phyloP scores from a whole-genome alignment of 1,140 invertebrate genomes.

The Telenomus remus region DNA sequence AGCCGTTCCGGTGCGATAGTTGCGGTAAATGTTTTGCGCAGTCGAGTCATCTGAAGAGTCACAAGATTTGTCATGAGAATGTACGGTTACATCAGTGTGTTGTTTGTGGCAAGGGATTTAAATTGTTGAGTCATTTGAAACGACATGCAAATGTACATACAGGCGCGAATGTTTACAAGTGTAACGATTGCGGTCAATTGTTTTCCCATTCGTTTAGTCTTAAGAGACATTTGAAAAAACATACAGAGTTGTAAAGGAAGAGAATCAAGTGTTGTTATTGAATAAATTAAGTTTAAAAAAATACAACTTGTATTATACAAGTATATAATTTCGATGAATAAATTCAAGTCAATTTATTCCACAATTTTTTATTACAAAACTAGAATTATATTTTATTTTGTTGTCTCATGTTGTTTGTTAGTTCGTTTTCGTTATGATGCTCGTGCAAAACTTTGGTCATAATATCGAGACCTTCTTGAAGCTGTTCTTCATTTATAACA shows the following conservation, averaged over 20 bases:
- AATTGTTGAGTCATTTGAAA: conserved; percentile 71
- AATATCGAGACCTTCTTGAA: conserved; percentile 80
- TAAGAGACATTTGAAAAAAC: conserved; percentile 72
- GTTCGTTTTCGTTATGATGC: conserved; percentile 41
- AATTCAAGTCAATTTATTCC: too few species aligned
- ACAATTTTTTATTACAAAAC: too few species aligned
- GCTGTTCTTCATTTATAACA: conserved; percentile 79
- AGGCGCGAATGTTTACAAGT: conserved; percentile 71
- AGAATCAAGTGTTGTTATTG: too few species aligned
- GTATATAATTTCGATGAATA: too few species aligned
- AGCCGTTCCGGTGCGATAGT: conserved; percentile 74
- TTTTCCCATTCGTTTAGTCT: conserved; percentile 74
- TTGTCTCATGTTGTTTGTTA: not conserved
- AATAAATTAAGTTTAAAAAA: too few species aligned
- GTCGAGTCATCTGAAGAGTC: conserved; percentile 71
- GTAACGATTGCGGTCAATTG: conserved; percentile 71
- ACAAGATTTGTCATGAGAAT: conserved; percentile 69
- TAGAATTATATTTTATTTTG: not conserved
- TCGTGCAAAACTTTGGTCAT: conserved; percentile 33
- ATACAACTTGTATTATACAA: too few species aligned
- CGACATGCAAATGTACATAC: conserved; percentile 69
- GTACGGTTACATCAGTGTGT: conserved; percentile 68
- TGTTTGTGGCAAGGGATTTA: conserved; percentile 73
- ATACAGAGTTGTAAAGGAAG: conserved; percentile 46
- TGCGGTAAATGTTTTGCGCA: conserved; percentile 73